Evolutionary conservation across 2,888 invertebrate species (phyloP), one percentile per base, ranked within the genome.

Genomic region (Isotomurus palustris): DNA sequence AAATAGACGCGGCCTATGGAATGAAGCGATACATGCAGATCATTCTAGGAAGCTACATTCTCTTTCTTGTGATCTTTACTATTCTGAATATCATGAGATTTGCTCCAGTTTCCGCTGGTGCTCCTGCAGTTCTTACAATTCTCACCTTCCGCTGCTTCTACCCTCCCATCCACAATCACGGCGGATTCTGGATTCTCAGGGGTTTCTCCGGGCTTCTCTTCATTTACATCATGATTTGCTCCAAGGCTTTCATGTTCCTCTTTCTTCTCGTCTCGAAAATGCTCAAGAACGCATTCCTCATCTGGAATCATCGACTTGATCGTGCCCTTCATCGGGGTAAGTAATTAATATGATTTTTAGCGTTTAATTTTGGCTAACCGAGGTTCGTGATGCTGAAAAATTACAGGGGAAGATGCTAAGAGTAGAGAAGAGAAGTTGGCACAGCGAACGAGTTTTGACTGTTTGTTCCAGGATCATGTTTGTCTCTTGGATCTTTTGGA

Each of bases 291-390:
- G 38, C 49, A 10, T 62, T 62, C 29, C 25, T 35, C 10, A 53
- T 56, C 14, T 65, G 61, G 61, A 65, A 65, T 53, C 40, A 56
- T 17, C 48, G 65, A 14, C 48, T 62, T 3, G 60, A 65, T 29
- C 35, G 50, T 14, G 62, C 62, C 2, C 25, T 62, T 4, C 56
- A 61, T 47, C 28, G 48, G 44, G 59, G 62, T 59, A 36, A n/a
- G n/a, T n/a, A n/a, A n/a, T n/a, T n/a, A n/a, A n/a, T n/a, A n/a
- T n/a, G n/a, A n/a, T n/a, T n/a, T n/a, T n/a, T n/a, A n/a, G n/a
- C n/a, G n/a, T n/a, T n/a, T n/a, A n/a, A n/a, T n/a, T n/a, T n/a
- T n/a, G n/a, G n/a, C n/a, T n/a, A n/a, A n/a, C n/a, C n/a, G n/a
- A n/a, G n/a, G n/a, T n/a, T n/a, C n/a, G n/a, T n/a, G n/a, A n/a